phyloP scores from a whole-genome alignment of 2,888 invertebrate species.

The Clepsis dumicolana region DNA sequence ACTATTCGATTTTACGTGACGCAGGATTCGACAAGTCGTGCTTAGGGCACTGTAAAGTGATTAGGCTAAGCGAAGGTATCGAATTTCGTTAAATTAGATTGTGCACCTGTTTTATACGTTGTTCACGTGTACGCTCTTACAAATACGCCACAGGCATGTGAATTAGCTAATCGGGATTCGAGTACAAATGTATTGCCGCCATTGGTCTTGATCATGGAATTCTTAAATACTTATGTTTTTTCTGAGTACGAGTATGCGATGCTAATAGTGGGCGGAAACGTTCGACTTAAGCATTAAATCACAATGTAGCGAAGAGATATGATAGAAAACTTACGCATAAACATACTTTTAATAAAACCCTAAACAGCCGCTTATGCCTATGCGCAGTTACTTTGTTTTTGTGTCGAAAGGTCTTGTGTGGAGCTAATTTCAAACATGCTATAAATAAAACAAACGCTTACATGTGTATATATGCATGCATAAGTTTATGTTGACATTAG shows the following conservation, averaged over 20 bases:
- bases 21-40: too few species aligned
- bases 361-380: conserved; percentile 9
- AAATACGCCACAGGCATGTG: conserved; percentile 34
- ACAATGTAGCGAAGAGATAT: background rate
- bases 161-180: conserved; percentile 39
- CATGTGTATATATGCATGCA: conserved; percentile 36
- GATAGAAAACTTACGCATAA: conserved; percentile 16
- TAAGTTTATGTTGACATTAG: conserved; percentile 20
- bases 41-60: too few species aligned
- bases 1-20: too few species aligned
- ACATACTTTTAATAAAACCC: background rate
- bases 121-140: conserved; percentile 36
- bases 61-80: conserved; percentile 38
- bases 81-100: conserved; percentile 42
- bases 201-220: conserved; percentile 15
- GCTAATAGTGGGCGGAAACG: background rate
- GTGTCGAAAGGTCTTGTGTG: conserved; percentile 32
- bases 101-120: conserved; percentile 34
- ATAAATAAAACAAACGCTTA: conserved; percentile 37
- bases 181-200: conserved; percentile 24
- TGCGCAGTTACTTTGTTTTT: conserved; percentile 20
- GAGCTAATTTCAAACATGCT: conserved; percentile 36
- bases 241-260: background rate
- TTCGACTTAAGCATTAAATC: conserved; percentile 12
- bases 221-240: background rate